Evolutionary conservation across 2,113 vertebrate genomes (phyloP).

Genomic region (Pogonocichla stellata): DNA sequence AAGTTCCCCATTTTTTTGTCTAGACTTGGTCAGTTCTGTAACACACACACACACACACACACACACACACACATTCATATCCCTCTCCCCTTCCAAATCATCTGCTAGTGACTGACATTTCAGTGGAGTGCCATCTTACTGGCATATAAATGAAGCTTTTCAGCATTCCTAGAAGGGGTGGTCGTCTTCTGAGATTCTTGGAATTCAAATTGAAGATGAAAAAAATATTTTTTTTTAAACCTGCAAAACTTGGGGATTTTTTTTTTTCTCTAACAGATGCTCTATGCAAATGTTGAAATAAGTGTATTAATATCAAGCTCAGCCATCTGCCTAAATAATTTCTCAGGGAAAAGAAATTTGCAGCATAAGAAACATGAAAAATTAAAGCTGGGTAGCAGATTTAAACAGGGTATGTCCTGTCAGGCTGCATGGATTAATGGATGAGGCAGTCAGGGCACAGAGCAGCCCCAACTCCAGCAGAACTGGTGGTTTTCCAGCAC

Average conservation of each 20-base stretch:
- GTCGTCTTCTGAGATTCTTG: slow-evolving; percentile 42
- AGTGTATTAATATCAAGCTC: slow-evolving; percentile 57
- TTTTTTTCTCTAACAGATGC: slow-evolving; percentile 19
- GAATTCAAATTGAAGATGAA: slow-evolving; percentile 49
- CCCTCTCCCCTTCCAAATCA: slow-evolving; percentile 23
- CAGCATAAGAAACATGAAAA: slow-evolving; percentile 10
- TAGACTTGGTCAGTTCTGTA: slow-evolving; percentile 4
- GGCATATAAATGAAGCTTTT: slow-evolving; percentile 29
- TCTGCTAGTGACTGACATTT: slow-evolving; percentile 45
- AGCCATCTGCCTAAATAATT: slow-evolving; percentile 62
- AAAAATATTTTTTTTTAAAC: slow-evolving; percentile 7
- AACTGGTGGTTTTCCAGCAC: not conserved
- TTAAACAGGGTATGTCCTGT: not conserved
- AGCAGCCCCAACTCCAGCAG: not conserved
- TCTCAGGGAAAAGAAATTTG: not conserved
- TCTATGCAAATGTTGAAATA: slow-evolving; percentile 64
- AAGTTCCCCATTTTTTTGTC: not conserved
- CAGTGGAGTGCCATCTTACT: slow-evolving; percentile 24
- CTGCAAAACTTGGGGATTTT: not conserved
- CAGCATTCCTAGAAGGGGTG: slow-evolving; percentile 36
- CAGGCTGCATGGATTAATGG: not conserved
- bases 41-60: not conserved
- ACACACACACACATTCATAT: not conserved
- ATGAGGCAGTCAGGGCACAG: not conserved
- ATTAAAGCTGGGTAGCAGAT: not conserved